Conservation (phyloP, 1,140 invertebrate species). For the Microplitis mediator region DNA sequence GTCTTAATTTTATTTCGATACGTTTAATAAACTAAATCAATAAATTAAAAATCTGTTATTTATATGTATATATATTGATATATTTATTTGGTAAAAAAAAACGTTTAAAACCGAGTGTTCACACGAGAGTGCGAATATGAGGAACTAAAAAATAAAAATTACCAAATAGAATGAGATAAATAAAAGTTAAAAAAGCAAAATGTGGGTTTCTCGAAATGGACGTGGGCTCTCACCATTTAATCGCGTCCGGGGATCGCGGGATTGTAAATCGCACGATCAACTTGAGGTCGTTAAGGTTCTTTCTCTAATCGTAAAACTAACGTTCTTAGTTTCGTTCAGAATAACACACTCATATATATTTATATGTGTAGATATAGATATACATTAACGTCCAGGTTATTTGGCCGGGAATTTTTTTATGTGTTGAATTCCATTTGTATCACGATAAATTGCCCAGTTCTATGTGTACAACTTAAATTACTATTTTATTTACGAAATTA, state of each 20-base stretch:
- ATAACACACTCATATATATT: neutral
- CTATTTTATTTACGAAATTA: neutral
- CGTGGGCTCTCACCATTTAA: constrained; percentile 31
- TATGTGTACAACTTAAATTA: neutral
- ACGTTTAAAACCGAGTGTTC: neutral
- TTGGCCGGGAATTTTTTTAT: constrained; percentile 11
- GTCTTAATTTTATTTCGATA: too few relatives aligned
- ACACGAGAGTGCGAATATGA: constrained; percentile 4
- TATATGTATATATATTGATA: too few relatives aligned
- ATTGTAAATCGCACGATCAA: constrained; percentile 40
- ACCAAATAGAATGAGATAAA: neutral
- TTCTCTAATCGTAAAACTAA: constrained; percentile 42
- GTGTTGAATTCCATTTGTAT: constrained; percentile 21
- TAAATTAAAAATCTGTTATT: too few relatives aligned
- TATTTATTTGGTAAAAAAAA: too few relatives aligned
- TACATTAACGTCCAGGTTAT: neutral
- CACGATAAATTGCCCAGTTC: constrained; percentile 4
- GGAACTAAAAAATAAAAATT: neutral
- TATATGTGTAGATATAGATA: neutral
- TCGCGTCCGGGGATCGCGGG: constrained; percentile 36
- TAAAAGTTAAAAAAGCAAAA: neutral
- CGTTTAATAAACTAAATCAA: too few relatives aligned
- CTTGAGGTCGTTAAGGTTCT: constrained; percentile 38
- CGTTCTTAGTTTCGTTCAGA: constrained; percentile 21
- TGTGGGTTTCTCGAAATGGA: constrained; percentile 15